Conservation (phyloP, 64 coral and sea anemone species). For the Acropora tenuis region DNA sequence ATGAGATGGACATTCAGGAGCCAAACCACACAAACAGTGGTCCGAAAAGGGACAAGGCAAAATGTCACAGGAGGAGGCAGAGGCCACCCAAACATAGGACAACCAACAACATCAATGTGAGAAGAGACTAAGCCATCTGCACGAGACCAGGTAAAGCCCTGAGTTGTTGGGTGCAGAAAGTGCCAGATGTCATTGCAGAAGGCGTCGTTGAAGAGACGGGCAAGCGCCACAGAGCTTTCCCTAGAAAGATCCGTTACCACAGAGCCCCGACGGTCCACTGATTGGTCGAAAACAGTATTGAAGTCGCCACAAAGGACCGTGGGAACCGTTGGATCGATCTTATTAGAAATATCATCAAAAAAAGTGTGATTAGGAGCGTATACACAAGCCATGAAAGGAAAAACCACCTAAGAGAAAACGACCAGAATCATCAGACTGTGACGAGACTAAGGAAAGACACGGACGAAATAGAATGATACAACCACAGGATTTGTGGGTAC, state of each 20-base stretch:
- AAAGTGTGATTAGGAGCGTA: slow-evolving; percentile 49
- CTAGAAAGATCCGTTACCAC: rapidly evolving
- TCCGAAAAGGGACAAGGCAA: too few relatives aligned
- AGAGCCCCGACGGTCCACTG: not conserved
- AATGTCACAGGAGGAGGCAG: too few relatives aligned
- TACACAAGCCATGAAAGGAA: not conserved
- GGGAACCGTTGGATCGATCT: not conserved
- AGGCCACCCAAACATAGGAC: not conserved
- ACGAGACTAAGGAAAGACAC: not conserved
- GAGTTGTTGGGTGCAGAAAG: not conserved
- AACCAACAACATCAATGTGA: not conserved
- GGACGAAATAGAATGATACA: not conserved
- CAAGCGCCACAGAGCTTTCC: not conserved
- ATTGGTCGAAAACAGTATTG: not conserved
- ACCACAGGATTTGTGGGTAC: not conserved
- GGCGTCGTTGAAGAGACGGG: not conserved
- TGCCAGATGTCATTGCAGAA: not conserved
- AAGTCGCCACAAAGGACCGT: not conserved
- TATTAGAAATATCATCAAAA: not conserved
- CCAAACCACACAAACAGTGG: not conserved
- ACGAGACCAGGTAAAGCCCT: not conserved
- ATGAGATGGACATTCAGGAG: not conserved
- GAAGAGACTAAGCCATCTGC: not conserved
- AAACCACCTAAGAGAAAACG: slow-evolving; percentile 14
- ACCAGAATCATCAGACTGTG: not conserved